Base-by-base conservation (phyloP, 37 sponge, comb jelly and placozoan genomes). In the Dysidea cf. avara region DNA sequence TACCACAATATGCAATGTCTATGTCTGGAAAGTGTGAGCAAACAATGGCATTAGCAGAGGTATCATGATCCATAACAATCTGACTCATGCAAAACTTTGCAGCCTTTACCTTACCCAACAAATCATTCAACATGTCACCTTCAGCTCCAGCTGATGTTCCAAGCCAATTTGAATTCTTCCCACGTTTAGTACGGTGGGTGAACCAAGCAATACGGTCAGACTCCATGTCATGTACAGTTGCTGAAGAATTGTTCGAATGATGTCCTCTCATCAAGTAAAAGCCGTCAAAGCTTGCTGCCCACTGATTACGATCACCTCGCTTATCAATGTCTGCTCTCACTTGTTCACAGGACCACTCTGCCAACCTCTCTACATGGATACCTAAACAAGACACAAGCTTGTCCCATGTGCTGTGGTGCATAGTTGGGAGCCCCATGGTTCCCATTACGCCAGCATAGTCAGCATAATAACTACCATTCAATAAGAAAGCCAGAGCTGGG, bases 181-280 rank as follows among this genome's bases (percentile, higher is more conserved):
- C 60, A 28, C 60, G n/a, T 58, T 58, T 58, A 9, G 60, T 58
- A 11, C 60, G 14, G 60, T 58, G 60, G 14, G 60, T 58, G 17
- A 58, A 58, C 60, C 60, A 58, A 30, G 60, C 60, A 11, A 58
- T 30, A 58, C 25, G n/a, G n/a, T 30, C 60, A 58, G 60, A n/a
- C n/a, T n/a, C n/a, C n/a, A n/a, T n/a, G n/a, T n/a, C n/a, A n/a
- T n/a, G n/a, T n/a, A n/a, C n/a, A n/a, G n/a, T n/a, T n/a, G n/a
- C n/a, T n/a, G n/a, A n/a, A n/a, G n/a, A n/a, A n/a, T n/a, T n/a
- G n/a, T 58, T 58, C 11, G 22, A 58, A 58, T 58, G 25, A 30
- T 58, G 60, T 7, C 60, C 60, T 7, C 60, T 25, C 11, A 30
- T 58, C 60, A 58, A 58, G 60, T 58, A 58, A 58, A 58, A 58